phyloP scores from a whole-genome alignment of 2,888 invertebrate species.

The Raillietiella orientalis region DNA sequence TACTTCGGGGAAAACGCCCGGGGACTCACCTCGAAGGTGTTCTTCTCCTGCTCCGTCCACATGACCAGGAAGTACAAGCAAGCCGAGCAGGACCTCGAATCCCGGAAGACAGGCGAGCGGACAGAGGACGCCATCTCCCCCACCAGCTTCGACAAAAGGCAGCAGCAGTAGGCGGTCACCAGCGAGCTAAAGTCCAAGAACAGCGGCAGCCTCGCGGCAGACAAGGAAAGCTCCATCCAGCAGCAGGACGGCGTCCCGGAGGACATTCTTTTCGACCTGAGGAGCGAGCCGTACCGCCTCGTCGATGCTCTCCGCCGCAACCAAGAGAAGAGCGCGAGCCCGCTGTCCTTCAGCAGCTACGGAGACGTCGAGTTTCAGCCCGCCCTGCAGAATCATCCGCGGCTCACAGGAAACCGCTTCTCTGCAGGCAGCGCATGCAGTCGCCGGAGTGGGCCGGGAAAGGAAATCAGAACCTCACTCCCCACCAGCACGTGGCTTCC shows the following conservation, averaged over 20 bases:
- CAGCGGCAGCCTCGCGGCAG: constrained; percentile 6
- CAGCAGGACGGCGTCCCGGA: constrained; percentile 87
- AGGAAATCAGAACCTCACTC: no score
- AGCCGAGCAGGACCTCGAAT: constrained; percentile 73
- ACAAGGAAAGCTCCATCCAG: no score
- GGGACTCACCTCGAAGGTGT: constrained; percentile 71
- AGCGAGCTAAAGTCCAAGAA: constrained; percentile 44
- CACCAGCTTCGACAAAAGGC: no score
- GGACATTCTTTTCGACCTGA: constrained; percentile 68
- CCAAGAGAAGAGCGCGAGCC: constrained; percentile 28
- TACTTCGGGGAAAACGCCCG: constrained; percentile 88
- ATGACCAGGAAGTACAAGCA: constrained; percentile 84
- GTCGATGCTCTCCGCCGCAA: constrained; percentile 82
- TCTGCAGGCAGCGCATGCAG: constrained; percentile 3
- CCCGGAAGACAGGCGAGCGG: no score
- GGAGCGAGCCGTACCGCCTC: constrained; percentile 75
- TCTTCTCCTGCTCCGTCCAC: constrained; percentile 80
- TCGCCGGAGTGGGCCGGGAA: no score
- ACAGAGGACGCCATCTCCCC: no score
- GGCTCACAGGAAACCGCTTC: neutral
- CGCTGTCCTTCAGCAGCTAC: no score
- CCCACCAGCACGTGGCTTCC: no score
- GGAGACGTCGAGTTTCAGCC: no score
- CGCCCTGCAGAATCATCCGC: no score
- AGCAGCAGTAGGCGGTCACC: constrained; percentile 35